A percentile compares a stretch with the other conserved stretches of the same genome.
Evolutionary conservation across 2,888 invertebrate species (phyloP).

Genomic region (Hetaerina titia): DNA sequence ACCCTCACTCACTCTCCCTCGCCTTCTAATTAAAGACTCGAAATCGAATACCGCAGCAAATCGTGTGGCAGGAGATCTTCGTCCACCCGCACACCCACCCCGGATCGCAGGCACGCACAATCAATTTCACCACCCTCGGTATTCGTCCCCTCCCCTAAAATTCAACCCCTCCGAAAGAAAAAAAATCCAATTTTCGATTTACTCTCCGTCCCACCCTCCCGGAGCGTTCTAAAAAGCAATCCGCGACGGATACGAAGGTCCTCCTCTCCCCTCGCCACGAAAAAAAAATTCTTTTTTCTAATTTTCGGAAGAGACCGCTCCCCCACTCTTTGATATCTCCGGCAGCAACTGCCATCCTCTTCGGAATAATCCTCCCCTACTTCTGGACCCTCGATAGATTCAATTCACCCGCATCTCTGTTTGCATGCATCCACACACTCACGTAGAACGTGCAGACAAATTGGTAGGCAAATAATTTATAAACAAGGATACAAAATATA

Average conservation of each 20-base stretch:
- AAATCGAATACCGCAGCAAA: slow-evolving; percentile 35
- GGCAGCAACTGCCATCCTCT: no score
- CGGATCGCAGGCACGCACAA: slow-evolving; percentile 6
- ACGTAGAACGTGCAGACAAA: no score
- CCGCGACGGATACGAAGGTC: not conserved
- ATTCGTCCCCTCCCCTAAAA: not conserved
- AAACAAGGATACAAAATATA: no score
- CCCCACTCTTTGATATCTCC: no score
- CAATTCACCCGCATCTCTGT: no score
- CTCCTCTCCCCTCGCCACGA: not conserved
- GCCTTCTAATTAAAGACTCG: not conserved
- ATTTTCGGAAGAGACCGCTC: not conserved
- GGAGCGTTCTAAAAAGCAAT: not conserved
- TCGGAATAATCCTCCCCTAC: no score
- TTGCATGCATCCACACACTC: no score
- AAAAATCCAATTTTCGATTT: not conserved
- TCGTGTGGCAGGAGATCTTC: not conserved
- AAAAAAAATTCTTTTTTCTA: not conserved
- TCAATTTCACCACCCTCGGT: not conserved
- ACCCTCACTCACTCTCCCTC: not conserved
- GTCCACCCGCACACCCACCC: not conserved
- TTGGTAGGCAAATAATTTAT: no score
- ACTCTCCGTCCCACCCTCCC: not conserved
- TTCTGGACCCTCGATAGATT: no score
- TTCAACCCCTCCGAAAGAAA: not conserved